Percentiles rank a stretch among this genome's conserved stretches.
Conservation (phyloP, 1,140 invertebrate genomes). For the Anastrepha ludens region DNA sequence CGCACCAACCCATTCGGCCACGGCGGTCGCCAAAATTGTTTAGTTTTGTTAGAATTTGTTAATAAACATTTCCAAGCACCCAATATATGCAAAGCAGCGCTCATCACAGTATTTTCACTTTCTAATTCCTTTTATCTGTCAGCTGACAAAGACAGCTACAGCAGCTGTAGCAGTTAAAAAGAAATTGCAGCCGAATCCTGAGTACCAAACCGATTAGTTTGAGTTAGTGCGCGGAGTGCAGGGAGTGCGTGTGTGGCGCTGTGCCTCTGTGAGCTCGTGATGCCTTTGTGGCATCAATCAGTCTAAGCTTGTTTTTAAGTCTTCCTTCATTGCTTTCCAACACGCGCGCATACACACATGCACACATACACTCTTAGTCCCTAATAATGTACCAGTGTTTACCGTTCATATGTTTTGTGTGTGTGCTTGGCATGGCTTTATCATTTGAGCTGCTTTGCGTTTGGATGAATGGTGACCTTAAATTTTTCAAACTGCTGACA, state of each 20-base stretch:
- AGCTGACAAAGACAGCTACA: not conserved
- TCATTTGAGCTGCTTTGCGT: slow-evolving; percentile 25
- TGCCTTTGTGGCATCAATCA: slow-evolving; percentile 43
- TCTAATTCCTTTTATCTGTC: slow-evolving; percentile 48
- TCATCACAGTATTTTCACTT: not conserved
- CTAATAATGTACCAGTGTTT: not conserved
- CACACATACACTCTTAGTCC: not conserved
- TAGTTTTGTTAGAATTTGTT: too few species aligned
- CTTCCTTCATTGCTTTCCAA: not conserved
- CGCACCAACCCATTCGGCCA: too few species aligned
- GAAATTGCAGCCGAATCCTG: not conserved
- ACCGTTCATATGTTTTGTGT: not conserved
- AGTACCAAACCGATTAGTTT: not conserved
- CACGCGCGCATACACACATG: not conserved
- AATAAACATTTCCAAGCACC: not conserved
- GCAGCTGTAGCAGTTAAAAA: not conserved
- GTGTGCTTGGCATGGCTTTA: slow-evolving; percentile 10
- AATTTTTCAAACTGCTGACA: slow-evolving; percentile 29
- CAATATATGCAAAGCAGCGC: not conserved
- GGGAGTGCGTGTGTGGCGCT: not conserved
- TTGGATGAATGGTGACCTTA: slow-evolving; percentile 22
- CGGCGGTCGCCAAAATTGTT: too few species aligned
- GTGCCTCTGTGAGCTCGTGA: not conserved
- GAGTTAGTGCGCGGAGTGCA: not conserved
- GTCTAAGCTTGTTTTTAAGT: slow-evolving; percentile 48